Conservation (phyloP, 2,888 invertebrate genomes). For the Hirtodrosophila histrioides region DNA sequence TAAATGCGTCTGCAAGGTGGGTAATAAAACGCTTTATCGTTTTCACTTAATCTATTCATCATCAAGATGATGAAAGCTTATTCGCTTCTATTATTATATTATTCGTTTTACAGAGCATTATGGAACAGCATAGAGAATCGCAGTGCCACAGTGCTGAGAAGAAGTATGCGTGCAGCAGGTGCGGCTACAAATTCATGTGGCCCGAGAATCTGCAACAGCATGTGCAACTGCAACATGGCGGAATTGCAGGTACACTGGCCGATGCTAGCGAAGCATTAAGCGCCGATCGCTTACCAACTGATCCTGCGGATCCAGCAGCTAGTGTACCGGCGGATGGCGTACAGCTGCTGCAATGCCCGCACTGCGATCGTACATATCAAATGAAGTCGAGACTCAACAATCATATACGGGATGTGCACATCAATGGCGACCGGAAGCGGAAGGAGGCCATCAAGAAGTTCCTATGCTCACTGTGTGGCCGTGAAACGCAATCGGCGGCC, state of each 20-base stretch:
- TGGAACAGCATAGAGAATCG: constrained; percentile 85
- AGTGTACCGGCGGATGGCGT: constrained; percentile 26
- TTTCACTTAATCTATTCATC: no score
- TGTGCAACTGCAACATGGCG: constrained; percentile 61
- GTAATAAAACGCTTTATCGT: no score
- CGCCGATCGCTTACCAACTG: constrained; percentile 8
- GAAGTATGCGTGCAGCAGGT: constrained; percentile 73
- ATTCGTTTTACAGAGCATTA: constrained; percentile 83
- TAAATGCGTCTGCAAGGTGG: constrained; percentile 85
- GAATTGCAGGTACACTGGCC: constrained; percentile 37
- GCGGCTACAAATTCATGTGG: constrained; percentile 83
- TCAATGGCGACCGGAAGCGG: constrained; percentile 69
- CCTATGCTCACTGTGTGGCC: constrained; percentile 87
- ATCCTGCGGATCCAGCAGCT: constrained; percentile 6
- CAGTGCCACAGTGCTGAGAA: constrained; percentile 82
- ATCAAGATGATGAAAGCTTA: no score
- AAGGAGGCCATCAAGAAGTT: constrained; percentile 84
- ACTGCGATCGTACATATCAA: constrained; percentile 85
- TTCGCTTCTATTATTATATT: background rate
- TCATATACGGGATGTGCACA: constrained; percentile 67
- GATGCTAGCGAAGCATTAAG: background rate
- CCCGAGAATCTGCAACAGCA: constrained; percentile 81
- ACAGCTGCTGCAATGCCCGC: constrained; percentile 84
- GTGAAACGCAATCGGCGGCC: constrained; percentile 87
- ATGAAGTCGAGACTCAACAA: constrained; percentile 73